Base-by-base conservation (phyloP, 2,888 invertebrate genomes). In the Clanis bilineata region DNA sequence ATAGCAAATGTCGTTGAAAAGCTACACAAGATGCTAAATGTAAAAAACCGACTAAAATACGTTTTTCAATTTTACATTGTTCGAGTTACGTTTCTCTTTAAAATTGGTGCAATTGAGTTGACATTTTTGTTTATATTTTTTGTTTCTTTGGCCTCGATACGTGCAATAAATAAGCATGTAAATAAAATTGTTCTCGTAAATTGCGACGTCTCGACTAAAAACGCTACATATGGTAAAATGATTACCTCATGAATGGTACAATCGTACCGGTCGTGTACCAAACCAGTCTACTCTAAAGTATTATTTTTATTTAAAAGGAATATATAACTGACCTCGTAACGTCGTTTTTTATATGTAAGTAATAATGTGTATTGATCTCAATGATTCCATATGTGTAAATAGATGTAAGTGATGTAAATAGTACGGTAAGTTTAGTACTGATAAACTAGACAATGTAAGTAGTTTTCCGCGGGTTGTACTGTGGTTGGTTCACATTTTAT, bases 371-470 rank as follows among this genome's bases (percentile, higher is more conserved):
- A 87, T 88, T 90, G 91, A 92, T 92, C 91, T 92, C 91, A 91
- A 87, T 86, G 87, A 91, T 90, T 92, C 91, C 91, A 89, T 90
- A 85, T 88, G 82, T 90, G 89, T 91, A 91, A 82, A 90, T 90
- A 90, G 80, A 66, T 71, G 81, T 83, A 79, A 71, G 68, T 71
- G 68, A 60, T 89, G 86, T 91, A 90, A 82, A 90, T 90, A 87
- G 77, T 60, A 61, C 59, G 70, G 73, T 74, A 68, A 66, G 66
- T 58, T 72, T 79, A 77, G 70, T 73, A 71, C 64, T 74, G 82
- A 83, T 18, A 32, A 58, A 60, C 56, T 58, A 56, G 55, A 60
- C 51, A 47, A 45, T 57, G 22, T 61, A 59, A 51, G 43, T 54
- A 45, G 43, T 58, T 36, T 28, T 10, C 6, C 23, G 45, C 47